phyloP scores from a whole-genome alignment of 35 echinoderm and acorn worm species.

The Apostichopus californicus region DNA sequence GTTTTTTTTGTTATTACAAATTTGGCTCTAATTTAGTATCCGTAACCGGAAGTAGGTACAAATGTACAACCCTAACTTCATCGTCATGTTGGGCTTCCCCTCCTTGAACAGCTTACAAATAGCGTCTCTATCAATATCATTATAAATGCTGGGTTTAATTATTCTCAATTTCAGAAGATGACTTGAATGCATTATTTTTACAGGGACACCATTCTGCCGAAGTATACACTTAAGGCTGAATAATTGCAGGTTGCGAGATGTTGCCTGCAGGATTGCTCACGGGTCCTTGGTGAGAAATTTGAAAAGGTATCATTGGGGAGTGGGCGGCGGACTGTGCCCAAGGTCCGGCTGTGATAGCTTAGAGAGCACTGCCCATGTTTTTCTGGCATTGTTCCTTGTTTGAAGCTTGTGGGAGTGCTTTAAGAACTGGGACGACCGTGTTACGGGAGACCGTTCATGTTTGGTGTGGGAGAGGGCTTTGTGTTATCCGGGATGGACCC shows the following conservation, averaged over 20 bases:
- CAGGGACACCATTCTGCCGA: too few species aligned
- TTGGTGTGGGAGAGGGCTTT: neutral
- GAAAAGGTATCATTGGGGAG: neutral
- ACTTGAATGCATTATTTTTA: too few species aligned
- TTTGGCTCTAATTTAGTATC: too few species aligned
- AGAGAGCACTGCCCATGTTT: neutral
- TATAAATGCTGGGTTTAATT: too few species aligned
- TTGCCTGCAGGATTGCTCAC: conserved; percentile 4
- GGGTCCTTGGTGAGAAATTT: neutral
- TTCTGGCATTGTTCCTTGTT: neutral
- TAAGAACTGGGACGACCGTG: neutral
- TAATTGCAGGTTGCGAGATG: neutral
- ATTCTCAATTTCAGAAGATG: too few species aligned
- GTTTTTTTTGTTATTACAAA: too few species aligned
- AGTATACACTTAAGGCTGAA: neutral
- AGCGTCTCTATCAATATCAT: too few species aligned
- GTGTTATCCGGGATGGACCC: neutral
- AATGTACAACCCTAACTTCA: too few species aligned
- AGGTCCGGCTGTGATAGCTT: neutral
- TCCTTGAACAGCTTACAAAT: too few species aligned
- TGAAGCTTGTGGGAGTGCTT: neutral
- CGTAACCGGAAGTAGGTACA: too few species aligned
- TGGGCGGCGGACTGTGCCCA: neutral
- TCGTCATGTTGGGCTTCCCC: too few species aligned
- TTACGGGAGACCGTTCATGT: conserved; percentile 12